A percentile compares a stretch with the other conserved stretches of the same genome.
These are phyloP conservation scores for Girardinichthys multiradiatus DNA, from an alignment of 2,113 vertebrate genomes.

Conservation along the genomic window DNA sequence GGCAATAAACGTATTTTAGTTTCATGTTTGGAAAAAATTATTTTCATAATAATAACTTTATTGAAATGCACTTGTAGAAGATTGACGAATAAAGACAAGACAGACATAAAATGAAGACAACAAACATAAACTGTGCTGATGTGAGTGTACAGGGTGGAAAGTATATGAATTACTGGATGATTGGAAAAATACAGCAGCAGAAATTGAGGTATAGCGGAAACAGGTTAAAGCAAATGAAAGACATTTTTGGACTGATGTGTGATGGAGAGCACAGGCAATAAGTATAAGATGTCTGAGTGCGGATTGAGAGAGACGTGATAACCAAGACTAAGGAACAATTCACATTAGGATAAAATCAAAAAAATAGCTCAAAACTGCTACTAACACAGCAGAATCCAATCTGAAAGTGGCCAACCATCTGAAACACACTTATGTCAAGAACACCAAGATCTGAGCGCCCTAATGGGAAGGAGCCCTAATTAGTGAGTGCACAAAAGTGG, in stretches of 20 bases:
- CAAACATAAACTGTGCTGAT: background rate
- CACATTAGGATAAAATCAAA: slow-evolving; percentile 20
- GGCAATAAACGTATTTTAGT: too few species aligned
- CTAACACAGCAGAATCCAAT: slow-evolving; percentile 36
- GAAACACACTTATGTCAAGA: slow-evolving; percentile 43
- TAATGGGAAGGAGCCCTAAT: slow-evolving; percentile 48
- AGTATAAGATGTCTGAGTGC: slow-evolving; percentile 20
- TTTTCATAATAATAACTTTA: too few species aligned
- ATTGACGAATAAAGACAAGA: background rate
- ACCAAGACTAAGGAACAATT: slow-evolving; percentile 1
- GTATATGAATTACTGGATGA: slow-evolving; percentile 24
- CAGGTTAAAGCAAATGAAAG: slow-evolving; percentile 15
- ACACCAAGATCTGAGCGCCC: slow-evolving; percentile 56
- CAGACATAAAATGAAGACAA: background rate
- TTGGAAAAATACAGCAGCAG: slow-evolving; percentile 23
- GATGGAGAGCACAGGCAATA: slow-evolving; percentile 20
- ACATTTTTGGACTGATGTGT: slow-evolving; percentile 17
- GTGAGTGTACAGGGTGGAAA: slow-evolving; percentile 1
- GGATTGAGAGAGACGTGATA: slow-evolving; percentile 19
- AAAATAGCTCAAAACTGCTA: slow-evolving; percentile 19
- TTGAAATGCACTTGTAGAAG: too few species aligned
- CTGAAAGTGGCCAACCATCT: slow-evolving; percentile 37
- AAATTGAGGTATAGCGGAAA: slow-evolving; percentile 5
- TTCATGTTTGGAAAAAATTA: too few species aligned
- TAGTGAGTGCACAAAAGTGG: slow-evolving; percentile 38